Percentiles rank a stretch among this genome's conserved stretches.
phyloP scores from a whole-genome alignment of 2,797 vertebrate species.

The Ibycter americanus region DNA sequence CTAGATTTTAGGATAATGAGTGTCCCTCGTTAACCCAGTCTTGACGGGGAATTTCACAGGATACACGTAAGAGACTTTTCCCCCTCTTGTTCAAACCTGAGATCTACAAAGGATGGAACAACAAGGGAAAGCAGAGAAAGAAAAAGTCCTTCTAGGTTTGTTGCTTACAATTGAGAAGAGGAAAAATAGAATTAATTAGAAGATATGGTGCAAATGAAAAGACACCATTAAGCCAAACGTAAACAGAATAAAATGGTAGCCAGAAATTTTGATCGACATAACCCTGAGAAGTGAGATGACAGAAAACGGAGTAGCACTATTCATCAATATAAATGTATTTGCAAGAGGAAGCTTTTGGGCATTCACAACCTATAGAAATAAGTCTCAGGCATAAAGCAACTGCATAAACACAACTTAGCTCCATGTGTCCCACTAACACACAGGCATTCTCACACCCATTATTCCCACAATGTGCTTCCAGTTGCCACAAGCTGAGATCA shows the following conservation, averaged over 20 bases:
- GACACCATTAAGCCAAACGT: neutral
- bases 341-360: neutral
- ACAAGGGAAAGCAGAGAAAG: neutral
- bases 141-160: neutral
- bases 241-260: neutral
- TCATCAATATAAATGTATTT: neutral
- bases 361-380: neutral
- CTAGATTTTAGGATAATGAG: neutral
- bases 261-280: neutral
- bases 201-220: neutral
- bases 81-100: neutral
- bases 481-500: neutral
- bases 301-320: neutral
- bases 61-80: accelerated
- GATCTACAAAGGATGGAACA: neutral
- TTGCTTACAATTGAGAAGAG: neutral
- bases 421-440: neutral
- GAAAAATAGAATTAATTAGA: neutral
- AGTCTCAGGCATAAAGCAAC: neutral
- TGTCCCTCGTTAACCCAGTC: neutral
- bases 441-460: neutral
- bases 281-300: neutral
- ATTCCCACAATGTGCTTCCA: neutral
- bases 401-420: neutral
- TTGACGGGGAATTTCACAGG: neutral